Base-by-base conservation (phyloP, 2,888 invertebrate species). In the Drosophila austrosaltans region DNA sequence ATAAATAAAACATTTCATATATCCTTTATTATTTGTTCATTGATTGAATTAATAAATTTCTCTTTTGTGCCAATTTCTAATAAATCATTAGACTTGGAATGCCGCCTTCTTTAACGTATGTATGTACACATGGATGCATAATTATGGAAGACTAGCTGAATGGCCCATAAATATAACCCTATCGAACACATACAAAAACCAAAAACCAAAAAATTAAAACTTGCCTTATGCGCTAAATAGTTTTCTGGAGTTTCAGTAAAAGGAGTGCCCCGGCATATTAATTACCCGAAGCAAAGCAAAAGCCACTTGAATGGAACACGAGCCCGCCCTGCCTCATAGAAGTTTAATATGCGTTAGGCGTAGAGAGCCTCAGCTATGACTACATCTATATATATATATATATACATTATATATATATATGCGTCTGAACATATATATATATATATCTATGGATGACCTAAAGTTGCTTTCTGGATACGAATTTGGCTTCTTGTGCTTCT, bases 181-280 rank as follows among this genome's bases (percentile, higher is more conserved):
- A 25, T 57, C 57, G 57, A n/a, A 57, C 16, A 57, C 39, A 57
- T 57, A 25, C 22, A 25, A 25, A 22, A 78, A 68, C 72, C 54
- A 44, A 56, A 68, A 74, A 42, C 54, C 53, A 66, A 48, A 32
- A 74, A 60, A 7, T 36, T 8, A 36, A 66, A 67, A 70, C 66
- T 42, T 82, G 78, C 78, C 78, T 74, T 81, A 72, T 79, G 82
- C 77, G 82, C 81, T 69, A 86, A 85, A 85, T 80, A 75, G 77
- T 80, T 78, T 39, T 58, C 40, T 54, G 66, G 68, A 67, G 66
- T 56, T 72, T 72, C 69, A 75, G 25, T 44, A 32, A 77, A 87
- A 82, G 84, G 84, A 84, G 88, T 87, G 84, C 86, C 88, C 48
- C 48, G 48, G 88, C 84, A 84, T 84, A 84, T 84, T 84, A 84